A percentile compares a stretch with the other conserved stretches of the same genome.
Conservation (phyloP, 35 echinoderm and acorn worm species). For the Heliocidaris erythrogramma region DNA sequence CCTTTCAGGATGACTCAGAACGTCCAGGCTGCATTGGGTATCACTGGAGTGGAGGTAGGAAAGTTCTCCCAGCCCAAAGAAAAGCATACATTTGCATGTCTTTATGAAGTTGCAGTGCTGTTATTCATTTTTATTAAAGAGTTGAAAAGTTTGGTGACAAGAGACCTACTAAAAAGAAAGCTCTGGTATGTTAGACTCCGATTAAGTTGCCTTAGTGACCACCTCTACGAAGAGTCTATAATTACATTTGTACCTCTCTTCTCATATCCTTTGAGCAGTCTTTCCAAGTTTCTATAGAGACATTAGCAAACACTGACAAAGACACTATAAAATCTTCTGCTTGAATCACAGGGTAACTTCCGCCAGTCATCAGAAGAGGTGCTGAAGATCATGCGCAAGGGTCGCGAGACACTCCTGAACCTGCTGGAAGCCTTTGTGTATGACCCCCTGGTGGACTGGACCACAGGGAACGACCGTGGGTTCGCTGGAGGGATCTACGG, state of each 20-base stretch:
- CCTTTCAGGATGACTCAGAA: slow-evolving; percentile 99
- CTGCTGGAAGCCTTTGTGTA: slow-evolving; percentile 97
- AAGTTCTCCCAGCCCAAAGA: neutral
- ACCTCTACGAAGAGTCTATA: no score
- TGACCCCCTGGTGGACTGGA: slow-evolving; percentile 98
- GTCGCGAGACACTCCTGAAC: slow-evolving; percentile 91
- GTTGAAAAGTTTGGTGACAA: no score
- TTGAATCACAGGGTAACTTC: slow-evolving; percentile 74
- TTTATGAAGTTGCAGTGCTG: neutral
- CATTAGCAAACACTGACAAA: neutral
- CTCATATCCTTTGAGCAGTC: no score
- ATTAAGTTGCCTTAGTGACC: no score
- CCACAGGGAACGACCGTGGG: slow-evolving; percentile 94
- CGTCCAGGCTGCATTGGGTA: slow-evolving; percentile 82
- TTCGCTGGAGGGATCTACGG: slow-evolving; percentile 95
- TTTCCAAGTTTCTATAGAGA: no score
- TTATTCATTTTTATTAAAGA: no score
- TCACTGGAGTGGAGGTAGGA: slow-evolving; percentile 94
- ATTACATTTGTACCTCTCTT: no score
- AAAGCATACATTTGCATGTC: neutral
- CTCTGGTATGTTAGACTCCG: no score
- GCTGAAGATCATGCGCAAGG: slow-evolving; percentile 94
- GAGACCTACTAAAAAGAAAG: no score
- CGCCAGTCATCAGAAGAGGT: slow-evolving; percentile 91
- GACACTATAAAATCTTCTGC: neutral